Conservation (phyloP, 2,113 vertebrate genomes). For the Cyrtonyx montezumae region DNA sequence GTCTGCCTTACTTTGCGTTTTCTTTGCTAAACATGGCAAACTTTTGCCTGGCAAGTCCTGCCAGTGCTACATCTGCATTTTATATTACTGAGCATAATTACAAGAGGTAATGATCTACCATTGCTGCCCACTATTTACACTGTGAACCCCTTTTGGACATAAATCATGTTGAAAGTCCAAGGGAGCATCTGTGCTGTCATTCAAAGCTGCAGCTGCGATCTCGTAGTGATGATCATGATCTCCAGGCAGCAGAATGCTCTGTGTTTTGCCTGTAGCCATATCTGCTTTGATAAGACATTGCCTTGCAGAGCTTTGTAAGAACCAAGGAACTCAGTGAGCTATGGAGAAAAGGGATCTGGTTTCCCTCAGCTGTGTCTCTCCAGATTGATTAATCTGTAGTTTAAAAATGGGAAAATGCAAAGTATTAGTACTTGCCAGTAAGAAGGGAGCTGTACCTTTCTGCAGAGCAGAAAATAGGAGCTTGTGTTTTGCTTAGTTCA, state of each 20-base stretch:
- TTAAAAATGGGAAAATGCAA: not conserved
- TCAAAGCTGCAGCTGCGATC: not conserved
- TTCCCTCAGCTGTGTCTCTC: not conserved
- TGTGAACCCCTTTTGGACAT: not conserved
- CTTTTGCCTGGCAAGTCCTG: not conserved
- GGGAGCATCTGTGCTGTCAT: not conserved
- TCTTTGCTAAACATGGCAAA: not conserved
- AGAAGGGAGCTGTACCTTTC: not conserved
- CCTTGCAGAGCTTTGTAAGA: not conserved
- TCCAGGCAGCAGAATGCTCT: not conserved
- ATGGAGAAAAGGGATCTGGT: not conserved
- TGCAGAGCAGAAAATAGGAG: not conserved
- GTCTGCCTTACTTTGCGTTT: not conserved
- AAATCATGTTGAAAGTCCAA: not conserved
- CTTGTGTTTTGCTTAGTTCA: not conserved
- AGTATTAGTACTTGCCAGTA: not conserved
- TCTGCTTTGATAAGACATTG: not conserved
- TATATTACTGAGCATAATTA: not conserved
- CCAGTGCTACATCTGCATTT: not conserved
- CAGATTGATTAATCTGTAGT: not conserved
- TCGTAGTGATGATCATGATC: not conserved
- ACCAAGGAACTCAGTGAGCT: accelerated
- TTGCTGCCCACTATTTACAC: not conserved
- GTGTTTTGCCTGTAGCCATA: not conserved
- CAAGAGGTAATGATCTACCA: not conserved